Base-by-base conservation (phyloP, 2,113 vertebrate species). In the Bettongia penicillata region DNA sequence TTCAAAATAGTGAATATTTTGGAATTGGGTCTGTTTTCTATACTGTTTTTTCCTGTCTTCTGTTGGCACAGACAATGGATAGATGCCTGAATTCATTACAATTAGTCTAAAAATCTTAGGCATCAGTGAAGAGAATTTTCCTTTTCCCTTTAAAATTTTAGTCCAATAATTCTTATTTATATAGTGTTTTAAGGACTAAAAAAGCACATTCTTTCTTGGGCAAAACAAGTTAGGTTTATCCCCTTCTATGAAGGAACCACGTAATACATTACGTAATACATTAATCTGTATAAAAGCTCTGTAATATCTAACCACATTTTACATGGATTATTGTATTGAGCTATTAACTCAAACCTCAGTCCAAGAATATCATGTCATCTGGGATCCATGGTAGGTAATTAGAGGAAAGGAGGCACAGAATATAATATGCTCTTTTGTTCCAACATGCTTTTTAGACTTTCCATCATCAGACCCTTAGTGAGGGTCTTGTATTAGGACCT, bases 51-150 rank as follows among this genome's bases (percentile, higher is more conserved):
- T 43, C 19, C 68, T 43, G 6, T 84, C 19, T 19, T 84, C n/a
- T 43, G 43, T 43, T 77, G n/a, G 61, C 31, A 68, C 31, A 77
- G 37, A 77, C 5, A n/a, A 77, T 6, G n/a, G 37, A 68, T 4
- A 68, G 12, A 14, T 84, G 1, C n/a, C n/a, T 22, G 16, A 43
- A 43, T 5, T 43, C 31, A n/a, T 84, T 43, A 23, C 3, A 43
- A 84, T 84, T 84, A 84, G 37, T 43, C 9, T 22, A 84, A 84
- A 84, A 84, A 84, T 84, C 16, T 43, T 43, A 43, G 53, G 48
- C 53, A 48, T 0, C 2, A 43, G 26, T 6, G 90, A 77, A 1
- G 0, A 12, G 10, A 95, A n/a, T 23, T 0, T 0, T 0, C 0
- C 11, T 93, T 77, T 57, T 50, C 55, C 51, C 68, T 0, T 0